Base-by-base conservation (phyloP, 1,140 invertebrate genomes). In the Cardiocondyla obscurior region DNA sequence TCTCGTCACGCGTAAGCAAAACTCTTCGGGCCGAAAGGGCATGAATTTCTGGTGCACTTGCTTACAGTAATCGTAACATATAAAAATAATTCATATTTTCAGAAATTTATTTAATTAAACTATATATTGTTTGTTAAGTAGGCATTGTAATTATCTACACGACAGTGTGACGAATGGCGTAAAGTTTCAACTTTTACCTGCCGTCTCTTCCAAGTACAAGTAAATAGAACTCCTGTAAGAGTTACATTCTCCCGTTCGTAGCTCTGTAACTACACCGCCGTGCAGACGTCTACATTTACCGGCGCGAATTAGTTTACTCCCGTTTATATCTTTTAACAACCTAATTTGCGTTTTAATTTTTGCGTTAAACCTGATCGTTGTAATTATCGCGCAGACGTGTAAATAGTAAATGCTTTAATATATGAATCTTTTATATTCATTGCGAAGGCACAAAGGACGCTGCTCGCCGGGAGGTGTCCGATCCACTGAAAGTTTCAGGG, bases 31-130 rank as follows among this genome's bases (percentile, higher is more conserved):
- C n/a, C 30, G 16, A 39, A 16, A 73, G 19, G 22, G 12, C 55
- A 25, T 36, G 16, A 0, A 6, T 67, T 30, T 30, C 12, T 19
- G 12, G 3, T 30, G 33, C 8, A 62, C 22, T 7, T 62, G 14
- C 19, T 60, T 60, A 60, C 22, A 2, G 22, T 62, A 62, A 39
- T 39, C 39, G 10, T 1, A 22, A 62, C 14, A 62, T 62, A 22
- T 39, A 62, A 12, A 62, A 19, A 62, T 58, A 58, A 58, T 33
- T 62, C 10, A 62, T 1, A 39, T 62, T 62, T 60, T 62, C n/a
- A n/a, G n/a, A n/a, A n/a, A n/a, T n/a, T n/a, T n/a, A n/a, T n/a
- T n/a, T n/a, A n/a, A n/a, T n/a, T n/a, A n/a, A n/a, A n/a, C n/a
- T n/a, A n/a, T n/a, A n/a, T n/a, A n/a, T n/a, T n/a, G n/a, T n/a